phyloP scores from a whole-genome alignment of 2,797 vertebrate genomes.

The Eurystomus glaucurus region DNA sequence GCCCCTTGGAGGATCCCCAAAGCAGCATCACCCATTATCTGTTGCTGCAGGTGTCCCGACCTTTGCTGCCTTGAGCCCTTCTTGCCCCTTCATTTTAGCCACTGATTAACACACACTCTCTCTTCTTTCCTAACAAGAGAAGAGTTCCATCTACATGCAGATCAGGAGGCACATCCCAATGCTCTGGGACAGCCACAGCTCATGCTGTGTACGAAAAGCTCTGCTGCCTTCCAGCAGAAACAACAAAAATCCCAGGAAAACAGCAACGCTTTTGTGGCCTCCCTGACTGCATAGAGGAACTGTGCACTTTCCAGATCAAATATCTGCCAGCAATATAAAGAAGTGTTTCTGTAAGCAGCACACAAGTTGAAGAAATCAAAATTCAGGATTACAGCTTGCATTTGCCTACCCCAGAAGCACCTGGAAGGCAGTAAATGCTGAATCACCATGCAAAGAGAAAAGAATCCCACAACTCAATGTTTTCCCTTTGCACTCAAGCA shows the following conservation, averaged over 20 bases:
- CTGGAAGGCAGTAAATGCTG: not conserved
- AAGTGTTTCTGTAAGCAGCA: not conserved
- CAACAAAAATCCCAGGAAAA: not conserved
- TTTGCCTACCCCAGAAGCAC: not conserved
- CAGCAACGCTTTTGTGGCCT: not conserved
- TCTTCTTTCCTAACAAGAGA: not conserved
- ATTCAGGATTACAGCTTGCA: not conserved
- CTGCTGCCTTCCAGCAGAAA: not conserved
- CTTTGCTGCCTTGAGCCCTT: not conserved
- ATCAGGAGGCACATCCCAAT: not conserved
- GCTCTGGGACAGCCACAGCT: not conserved
- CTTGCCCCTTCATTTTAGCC: not conserved
- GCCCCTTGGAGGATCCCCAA: fast-evolving
- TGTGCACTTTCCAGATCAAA: not conserved
- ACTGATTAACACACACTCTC: not conserved
- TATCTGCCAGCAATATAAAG: not conserved
- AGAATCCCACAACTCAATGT: fast-evolving
- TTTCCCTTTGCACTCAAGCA: not conserved
- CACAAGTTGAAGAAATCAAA: not conserved
- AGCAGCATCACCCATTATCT: not conserved
- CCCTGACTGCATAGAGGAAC: not conserved
- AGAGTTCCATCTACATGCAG: fast-evolving
- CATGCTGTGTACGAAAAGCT: not conserved
- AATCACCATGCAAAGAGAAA: not conserved
- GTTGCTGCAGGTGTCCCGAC: not conserved